Percentiles rank a stretch among this genome's conserved stretches.
phyloP scores from a whole-genome alignment of 2,113 vertebrate species.

The Taxidea taxus region DNA sequence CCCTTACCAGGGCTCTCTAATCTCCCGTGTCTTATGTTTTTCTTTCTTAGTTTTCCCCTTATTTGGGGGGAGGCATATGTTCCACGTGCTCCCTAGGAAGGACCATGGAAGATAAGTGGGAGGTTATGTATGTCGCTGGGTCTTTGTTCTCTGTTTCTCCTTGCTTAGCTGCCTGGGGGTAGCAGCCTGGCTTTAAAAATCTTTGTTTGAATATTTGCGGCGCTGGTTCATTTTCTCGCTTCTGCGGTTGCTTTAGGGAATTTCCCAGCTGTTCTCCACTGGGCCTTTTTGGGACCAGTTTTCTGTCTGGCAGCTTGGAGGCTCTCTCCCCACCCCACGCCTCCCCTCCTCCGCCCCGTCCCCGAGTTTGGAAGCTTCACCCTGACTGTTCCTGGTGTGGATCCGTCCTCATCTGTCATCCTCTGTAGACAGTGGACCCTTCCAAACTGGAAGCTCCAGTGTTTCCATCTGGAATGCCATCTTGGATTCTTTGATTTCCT shows the following conservation, averaged over 20 bases:
- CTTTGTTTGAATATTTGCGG: background rate
- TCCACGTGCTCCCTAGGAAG: background rate
- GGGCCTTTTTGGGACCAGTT: background rate
- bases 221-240: background rate
- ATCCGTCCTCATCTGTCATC: accelerated
- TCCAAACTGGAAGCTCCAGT: background rate
- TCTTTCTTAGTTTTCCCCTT: background rate
- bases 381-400: background rate
- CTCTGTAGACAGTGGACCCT: background rate
- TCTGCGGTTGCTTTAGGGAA: background rate
- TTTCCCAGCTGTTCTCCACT: background rate
- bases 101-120: background rate
- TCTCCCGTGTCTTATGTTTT: background rate
- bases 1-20: background rate
- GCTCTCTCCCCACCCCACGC: background rate
- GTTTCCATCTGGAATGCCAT: background rate
- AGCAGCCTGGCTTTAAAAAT: background rate
- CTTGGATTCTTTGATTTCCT: background rate
- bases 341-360: background rate
- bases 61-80: background rate
- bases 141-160: background rate
- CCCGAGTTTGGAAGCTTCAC: background rate
- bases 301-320: background rate
- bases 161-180: background rate
- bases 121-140: background rate